Conservation (phyloP, 2,113 vertebrate genomes). For the Pterocles burchelli region DNA sequence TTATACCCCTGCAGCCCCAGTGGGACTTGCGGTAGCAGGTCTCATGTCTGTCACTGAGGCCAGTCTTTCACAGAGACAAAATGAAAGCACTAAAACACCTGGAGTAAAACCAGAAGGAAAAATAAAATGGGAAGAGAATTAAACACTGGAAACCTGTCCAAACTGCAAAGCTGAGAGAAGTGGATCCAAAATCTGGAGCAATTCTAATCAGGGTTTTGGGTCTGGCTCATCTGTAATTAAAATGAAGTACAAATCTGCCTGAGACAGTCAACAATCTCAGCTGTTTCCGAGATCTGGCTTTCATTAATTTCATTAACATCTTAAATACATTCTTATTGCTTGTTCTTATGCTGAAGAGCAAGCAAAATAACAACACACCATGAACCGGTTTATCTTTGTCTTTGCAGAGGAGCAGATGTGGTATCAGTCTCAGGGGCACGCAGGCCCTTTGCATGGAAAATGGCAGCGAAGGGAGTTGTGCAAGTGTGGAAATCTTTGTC, state of each 20-base stretch:
- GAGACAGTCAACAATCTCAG: slow-evolving; percentile 69
- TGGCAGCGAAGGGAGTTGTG: background rate
- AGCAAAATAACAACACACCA: slow-evolving; percentile 22
- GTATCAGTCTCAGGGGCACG: background rate
- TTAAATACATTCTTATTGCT: slow-evolving; percentile 63
- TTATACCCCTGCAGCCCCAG: background rate
- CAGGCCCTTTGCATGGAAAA: background rate
- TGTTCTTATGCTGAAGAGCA: slow-evolving; percentile 62
- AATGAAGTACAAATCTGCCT: slow-evolving; percentile 63
- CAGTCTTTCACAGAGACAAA: background rate
- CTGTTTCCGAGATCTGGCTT: slow-evolving; percentile 52
- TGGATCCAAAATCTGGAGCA: slow-evolving; percentile 50
- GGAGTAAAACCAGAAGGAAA: slow-evolving; percentile 20
- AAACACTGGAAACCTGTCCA: slow-evolving; percentile 25
- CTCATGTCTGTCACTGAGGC: background rate
- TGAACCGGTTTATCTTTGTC: slow-evolving; percentile 52
- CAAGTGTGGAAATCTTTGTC: slow-evolving; percentile 6
- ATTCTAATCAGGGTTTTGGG: slow-evolving; percentile 53
- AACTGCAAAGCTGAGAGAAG: slow-evolving; percentile 23
- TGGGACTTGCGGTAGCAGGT: background rate
- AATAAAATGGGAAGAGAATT: background rate
- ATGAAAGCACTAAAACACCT: background rate
- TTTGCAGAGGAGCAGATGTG: background rate
- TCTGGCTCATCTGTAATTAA: slow-evolving; percentile 67
- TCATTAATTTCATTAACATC: slow-evolving; percentile 73